Evolutionary conservation across 2,797 vertebrate genomes (phyloP).

Genomic region (Odontamblyopus rebecca): DNA sequence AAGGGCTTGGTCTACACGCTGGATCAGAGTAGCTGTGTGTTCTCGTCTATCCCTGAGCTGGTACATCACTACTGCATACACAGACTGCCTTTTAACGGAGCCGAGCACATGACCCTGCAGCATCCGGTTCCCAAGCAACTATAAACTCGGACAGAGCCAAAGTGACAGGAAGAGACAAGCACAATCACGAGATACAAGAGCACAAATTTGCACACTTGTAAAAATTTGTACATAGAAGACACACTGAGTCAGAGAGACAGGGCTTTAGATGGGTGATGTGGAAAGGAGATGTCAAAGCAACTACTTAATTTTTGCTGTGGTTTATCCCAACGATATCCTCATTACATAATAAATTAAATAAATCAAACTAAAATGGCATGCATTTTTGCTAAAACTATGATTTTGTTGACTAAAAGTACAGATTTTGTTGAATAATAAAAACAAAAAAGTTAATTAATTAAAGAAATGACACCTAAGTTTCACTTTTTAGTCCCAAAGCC

Average conservation of each 20-base stretch:
- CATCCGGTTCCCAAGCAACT: slow-evolving; percentile 80
- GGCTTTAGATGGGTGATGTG: slow-evolving; percentile 26
- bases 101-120: slow-evolving; percentile 92
- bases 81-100: slow-evolving; percentile 92
- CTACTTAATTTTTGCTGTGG: background rate
- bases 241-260: slow-evolving; percentile 28
- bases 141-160: slow-evolving; percentile 45
- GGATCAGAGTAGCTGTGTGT: slow-evolving; percentile 89
- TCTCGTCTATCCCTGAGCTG: slow-evolving; percentile 88
- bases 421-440: no score
- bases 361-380: no score
- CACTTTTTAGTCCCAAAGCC: no score
- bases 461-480: no score
- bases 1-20: slow-evolving; percentile 92
- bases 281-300: slow-evolving; percentile 26
- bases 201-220: slow-evolving; percentile 27
- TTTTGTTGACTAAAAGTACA: no score
- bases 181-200: slow-evolving; percentile 15
- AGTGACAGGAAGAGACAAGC: slow-evolving; percentile 22
- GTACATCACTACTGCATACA: slow-evolving; percentile 89
- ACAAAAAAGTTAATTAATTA: no score
- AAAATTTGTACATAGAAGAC: slow-evolving; percentile 20
- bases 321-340: slow-evolving; percentile 1
- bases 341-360: no score
- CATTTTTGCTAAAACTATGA: no score